Base-by-base conservation (phyloP, 2,113 vertebrate species). In the Phylloscopus trochiloides region DNA sequence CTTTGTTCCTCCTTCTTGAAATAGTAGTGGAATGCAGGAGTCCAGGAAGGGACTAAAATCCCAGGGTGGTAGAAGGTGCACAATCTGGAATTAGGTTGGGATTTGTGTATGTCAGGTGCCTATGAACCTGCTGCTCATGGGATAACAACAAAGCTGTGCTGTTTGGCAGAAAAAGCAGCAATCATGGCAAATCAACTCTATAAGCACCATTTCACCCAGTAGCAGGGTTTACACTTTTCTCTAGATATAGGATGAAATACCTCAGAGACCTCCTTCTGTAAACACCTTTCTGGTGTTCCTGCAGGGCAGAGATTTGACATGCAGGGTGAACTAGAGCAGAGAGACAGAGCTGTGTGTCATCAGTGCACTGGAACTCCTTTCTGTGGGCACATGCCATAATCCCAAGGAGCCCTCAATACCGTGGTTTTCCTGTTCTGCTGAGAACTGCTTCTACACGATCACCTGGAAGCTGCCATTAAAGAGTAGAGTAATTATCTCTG, bases 381-480 rank as follows among this genome's bases (percentile, higher is more conserved):
- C 63, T n/a, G 7, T 17, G 34, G 0, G 0, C 12, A 17, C 0
- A 0, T 21, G 7, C 31, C 18, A 3, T 29, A 11, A 18, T 18
- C 5, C 34, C 52, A 55, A 47, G 29, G 43, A 78, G 38, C 14
- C 45, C 50, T 88, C 31, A 22, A 4, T 26, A 51, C 6, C 1
- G 3, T 45, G 31, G 14, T 72, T 14, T 28, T 84, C 48, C 42
- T 78, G 52, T 17, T 87, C 57, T 72, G 55, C 58, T 58, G 52
- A 74, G 63, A 77, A 28, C 8, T 32, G 29, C n/a, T 79, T 77
- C 48, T 61, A 34, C 19, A 65, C 52, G 17, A 47, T 34, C 28
- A 62, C 5, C 51, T 81, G 45, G 52, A 43, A 86, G 29, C 32
- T 92, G 42, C 68, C n/a, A 6, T 26, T 3, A 7, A 71, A 36